Evolutionary conservation across 2,888 invertebrate genomes (phyloP).

Genomic region (Horisme vitalbata): DNA sequence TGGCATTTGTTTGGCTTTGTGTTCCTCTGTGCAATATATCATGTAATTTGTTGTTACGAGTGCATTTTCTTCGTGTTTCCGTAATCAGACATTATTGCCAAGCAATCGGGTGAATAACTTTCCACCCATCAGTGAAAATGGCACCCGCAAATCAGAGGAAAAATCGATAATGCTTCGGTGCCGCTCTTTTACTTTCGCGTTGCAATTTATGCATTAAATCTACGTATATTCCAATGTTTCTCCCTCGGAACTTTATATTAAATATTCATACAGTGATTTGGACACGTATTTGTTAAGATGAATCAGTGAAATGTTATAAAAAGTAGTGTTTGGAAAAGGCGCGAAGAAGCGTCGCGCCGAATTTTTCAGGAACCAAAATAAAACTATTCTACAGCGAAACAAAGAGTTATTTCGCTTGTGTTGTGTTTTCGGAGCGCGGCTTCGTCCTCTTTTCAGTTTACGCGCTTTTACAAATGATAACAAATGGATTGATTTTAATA

Average conservation of each 20-base stretch:
- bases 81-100: slow-evolving; percentile 40
- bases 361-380: slow-evolving; percentile 43
- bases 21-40: slow-evolving; percentile 62
- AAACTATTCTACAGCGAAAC: slow-evolving; percentile 46
- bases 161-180: slow-evolving; percentile 73
- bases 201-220: slow-evolving; percentile 50
- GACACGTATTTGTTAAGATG: slow-evolving; percentile 22
- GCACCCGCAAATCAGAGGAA: slow-evolving; percentile 52
- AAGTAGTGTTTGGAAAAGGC: slow-evolving; percentile 67
- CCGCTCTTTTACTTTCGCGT: slow-evolving; percentile 75
- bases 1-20: slow-evolving; percentile 83
- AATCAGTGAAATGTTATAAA: slow-evolving; percentile 41
- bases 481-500: slow-evolving; percentile 46
- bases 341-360: slow-evolving; percentile 63
- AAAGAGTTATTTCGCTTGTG: slow-evolving; percentile 40
- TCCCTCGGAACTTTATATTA: slow-evolving; percentile 19
- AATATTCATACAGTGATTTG: slow-evolving; percentile 19
- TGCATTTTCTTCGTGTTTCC: slow-evolving; percentile 47
- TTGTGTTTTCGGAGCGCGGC: slow-evolving; percentile 33
- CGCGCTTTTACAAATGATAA: slow-evolving; percentile 36
- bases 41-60: slow-evolving; percentile 57
- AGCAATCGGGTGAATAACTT: slow-evolving; percentile 42
- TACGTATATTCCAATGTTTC: slow-evolving; percentile 28
- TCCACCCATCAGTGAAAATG: slow-evolving; percentile 47
- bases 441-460: slow-evolving; percentile 40